Percentiles rank a stretch among this genome's conserved stretches.
phyloP scores from a whole-genome alignment of 2,888 invertebrate species.

The Xanthia togata region DNA sequence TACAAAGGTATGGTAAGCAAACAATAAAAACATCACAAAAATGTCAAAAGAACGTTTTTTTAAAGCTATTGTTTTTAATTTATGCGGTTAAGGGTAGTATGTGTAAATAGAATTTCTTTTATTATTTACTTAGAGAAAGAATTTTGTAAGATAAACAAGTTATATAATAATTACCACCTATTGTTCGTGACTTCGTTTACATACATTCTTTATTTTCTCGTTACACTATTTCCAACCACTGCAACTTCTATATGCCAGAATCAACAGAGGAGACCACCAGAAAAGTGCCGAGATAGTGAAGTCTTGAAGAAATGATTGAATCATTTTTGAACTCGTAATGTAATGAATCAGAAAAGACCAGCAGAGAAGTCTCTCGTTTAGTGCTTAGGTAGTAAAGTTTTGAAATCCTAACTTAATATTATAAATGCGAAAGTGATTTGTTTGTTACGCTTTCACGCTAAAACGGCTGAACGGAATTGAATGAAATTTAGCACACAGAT shows the following conservation, averaged over 20 bases:
- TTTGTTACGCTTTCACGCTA: too few relatives aligned
- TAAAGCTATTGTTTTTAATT: conserved; percentile 15
- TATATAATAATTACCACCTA: background rate
- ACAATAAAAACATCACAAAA: background rate
- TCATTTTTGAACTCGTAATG: too few relatives aligned
- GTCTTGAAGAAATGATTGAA: too few relatives aligned
- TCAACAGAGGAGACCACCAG: background rate
- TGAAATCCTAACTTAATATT: too few relatives aligned
- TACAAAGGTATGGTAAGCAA: background rate
- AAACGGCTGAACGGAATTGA: too few relatives aligned
- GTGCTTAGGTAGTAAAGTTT: too few relatives aligned
- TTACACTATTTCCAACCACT: background rate
- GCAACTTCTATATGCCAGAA: background rate
- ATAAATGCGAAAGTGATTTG: too few relatives aligned
- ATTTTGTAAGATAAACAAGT: background rate
- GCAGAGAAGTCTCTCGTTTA: too few relatives aligned
- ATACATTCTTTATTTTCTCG: background rate
- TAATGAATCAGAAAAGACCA: too few relatives aligned
- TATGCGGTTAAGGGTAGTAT: background rate
- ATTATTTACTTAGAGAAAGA: background rate
- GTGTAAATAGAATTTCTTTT: background rate
- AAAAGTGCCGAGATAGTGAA: background rate
- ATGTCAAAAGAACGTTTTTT: background rate
- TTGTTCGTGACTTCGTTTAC: background rate
- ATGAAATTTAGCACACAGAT: too few relatives aligned